Conservation (phyloP, 2,113 vertebrate species). For the Siniperca chuatsi region DNA sequence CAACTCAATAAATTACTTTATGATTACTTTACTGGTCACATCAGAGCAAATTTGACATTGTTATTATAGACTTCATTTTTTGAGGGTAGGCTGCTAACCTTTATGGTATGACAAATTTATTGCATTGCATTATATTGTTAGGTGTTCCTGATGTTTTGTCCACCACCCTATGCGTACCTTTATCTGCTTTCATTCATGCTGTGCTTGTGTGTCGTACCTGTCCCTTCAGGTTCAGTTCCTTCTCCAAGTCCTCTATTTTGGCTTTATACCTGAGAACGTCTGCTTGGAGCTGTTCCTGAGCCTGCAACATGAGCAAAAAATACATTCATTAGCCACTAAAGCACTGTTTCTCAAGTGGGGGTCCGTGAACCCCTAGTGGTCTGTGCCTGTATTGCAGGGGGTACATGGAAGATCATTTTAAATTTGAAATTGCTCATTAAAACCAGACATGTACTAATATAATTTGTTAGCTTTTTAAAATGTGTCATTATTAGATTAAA, state of each 20-base stretch:
- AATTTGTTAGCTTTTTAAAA: background rate
- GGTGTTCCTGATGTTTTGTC: background rate
- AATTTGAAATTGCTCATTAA: background rate
- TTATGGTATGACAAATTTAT: background rate
- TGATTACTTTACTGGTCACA: background rate
- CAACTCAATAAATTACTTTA: background rate
- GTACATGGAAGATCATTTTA: background rate
- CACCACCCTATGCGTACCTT: background rate
- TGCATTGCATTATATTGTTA: background rate
- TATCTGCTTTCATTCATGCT: background rate
- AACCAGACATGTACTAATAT: background rate
- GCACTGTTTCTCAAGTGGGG: background rate
- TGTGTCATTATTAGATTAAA: background rate
- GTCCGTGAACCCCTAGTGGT: background rate
- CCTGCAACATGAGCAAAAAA: conserved; percentile 81
- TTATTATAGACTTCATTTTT: background rate
- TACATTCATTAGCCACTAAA: background rate
- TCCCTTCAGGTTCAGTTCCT: conserved; percentile 91
- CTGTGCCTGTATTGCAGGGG: too few relatives aligned
- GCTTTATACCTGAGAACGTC: conserved; percentile 95
- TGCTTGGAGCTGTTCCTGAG: conserved; percentile 95
- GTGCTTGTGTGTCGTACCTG: conserved; percentile 85
- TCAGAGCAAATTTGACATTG: too few relatives aligned
- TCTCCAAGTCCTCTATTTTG: conserved; percentile 98
- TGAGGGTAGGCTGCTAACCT: background rate